These are phyloP conservation scores for Epinephelus lanceolatus DNA, from an alignment of 2,113 vertebrate genomes.

Conservation along the genomic window DNA sequence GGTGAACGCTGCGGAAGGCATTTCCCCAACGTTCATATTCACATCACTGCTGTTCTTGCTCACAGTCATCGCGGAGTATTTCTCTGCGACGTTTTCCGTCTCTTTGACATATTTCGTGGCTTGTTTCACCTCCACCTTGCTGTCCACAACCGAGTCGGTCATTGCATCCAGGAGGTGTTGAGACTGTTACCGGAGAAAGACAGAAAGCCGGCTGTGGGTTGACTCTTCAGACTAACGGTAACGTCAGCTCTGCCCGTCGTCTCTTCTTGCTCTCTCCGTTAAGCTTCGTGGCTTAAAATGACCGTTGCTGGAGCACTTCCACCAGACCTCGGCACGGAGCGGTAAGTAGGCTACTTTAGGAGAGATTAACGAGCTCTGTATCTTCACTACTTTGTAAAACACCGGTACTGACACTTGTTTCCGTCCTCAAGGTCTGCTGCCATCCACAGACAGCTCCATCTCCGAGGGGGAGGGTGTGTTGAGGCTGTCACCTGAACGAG, in stretches of 20 bases:
- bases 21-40: slow-evolving; percentile 84
- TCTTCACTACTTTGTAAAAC: slow-evolving; percentile 31
- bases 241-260: slow-evolving; percentile 3
- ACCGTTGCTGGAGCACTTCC: neutral
- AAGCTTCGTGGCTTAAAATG: slow-evolving; percentile 44
- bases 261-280: slow-evolving; percentile 8
- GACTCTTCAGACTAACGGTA: slow-evolving; percentile 10
- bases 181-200: neutral
- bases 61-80: slow-evolving; percentile 86
- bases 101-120: slow-evolving; percentile 89
- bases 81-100: slow-evolving; percentile 87
- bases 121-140: slow-evolving; percentile 85
- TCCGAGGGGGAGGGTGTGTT: slow-evolving; percentile 51
- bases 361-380: neutral
- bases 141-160: slow-evolving; percentile 80
- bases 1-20: slow-evolving; percentile 85
- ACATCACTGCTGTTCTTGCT: slow-evolving; percentile 86
- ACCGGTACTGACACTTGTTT: slow-evolving; percentile 37
- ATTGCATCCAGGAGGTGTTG: slow-evolving; percentile 69
- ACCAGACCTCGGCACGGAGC: neutral
- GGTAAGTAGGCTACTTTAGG: neutral
- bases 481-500: slow-evolving; percentile 77
- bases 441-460: slow-evolving; percentile 77
- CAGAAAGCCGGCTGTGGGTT: neutral
- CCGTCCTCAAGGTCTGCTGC: slow-evolving; percentile 59